Evolutionary conservation across 2,113 vertebrate genomes (phyloP).

Genomic region (Mesocricetus auratus): DNA sequence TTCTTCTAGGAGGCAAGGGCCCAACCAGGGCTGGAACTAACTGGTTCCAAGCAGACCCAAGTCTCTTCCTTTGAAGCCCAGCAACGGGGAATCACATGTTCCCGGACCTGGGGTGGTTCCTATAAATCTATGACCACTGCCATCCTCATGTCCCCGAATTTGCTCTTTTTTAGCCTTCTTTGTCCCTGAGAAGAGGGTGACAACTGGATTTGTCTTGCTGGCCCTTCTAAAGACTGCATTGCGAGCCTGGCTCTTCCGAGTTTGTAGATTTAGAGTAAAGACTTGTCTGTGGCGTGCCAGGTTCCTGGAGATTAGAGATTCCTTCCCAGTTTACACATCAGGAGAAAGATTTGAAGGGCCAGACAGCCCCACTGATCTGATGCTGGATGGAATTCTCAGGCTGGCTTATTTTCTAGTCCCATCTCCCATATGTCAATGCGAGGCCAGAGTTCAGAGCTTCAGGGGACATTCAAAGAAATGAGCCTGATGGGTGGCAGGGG

Average conservation of each 20-base stretch:
- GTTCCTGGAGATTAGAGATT: not conserved
- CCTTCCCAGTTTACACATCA: not conserved
- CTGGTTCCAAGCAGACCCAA: not conserved
- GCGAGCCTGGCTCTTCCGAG: not conserved
- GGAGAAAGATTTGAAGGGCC: not conserved
- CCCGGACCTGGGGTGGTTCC: not conserved
- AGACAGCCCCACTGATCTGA: not conserved
- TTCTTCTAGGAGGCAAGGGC: not conserved
- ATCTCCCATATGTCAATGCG: not conserved
- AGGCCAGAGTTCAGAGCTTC: not conserved
- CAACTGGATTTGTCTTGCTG: not conserved
- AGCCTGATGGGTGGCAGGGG: not conserved
- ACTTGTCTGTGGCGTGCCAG: not conserved
- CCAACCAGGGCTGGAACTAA: not conserved
- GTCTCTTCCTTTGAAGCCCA: too few species aligned
- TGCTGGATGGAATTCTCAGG: not conserved
- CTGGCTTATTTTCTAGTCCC: not conserved
- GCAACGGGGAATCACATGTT: not conserved
- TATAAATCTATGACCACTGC: not conserved
- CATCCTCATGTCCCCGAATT: fast-evolving
- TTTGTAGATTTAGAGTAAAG: not conserved
- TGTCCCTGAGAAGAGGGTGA: not conserved
- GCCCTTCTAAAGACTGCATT: not conserved
- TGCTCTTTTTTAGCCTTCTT: not conserved
- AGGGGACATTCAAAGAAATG: not conserved